phyloP scores from a whole-genome alignment of 2,797 vertebrate species.

The Pangasius larnaudii region DNA sequence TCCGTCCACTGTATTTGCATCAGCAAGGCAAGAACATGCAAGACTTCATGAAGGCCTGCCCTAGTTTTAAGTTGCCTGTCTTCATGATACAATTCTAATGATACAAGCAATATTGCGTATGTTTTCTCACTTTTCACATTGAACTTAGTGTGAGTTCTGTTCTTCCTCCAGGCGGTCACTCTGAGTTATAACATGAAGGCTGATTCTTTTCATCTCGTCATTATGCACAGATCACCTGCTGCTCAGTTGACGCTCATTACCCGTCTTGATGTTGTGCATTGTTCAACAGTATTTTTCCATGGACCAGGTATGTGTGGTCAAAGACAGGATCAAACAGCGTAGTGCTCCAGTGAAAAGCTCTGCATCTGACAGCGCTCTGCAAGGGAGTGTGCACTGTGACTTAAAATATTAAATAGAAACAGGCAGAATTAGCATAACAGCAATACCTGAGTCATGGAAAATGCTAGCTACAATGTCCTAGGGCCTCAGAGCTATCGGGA shows the following conservation, averaged over 20 bases:
- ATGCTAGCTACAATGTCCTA: background rate
- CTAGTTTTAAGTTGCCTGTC: background rate
- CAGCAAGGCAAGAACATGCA: background rate
- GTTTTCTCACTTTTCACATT: background rate
- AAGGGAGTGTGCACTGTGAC: background rate
- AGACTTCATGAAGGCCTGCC: background rate
- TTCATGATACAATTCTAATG: background rate
- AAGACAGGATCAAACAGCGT: constrained; percentile 45
- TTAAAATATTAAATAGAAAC: constrained; percentile 36
- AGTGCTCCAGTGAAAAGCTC: background rate
- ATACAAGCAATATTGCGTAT: background rate
- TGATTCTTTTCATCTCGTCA: constrained; percentile 42
- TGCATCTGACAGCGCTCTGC: constrained; percentile 23
- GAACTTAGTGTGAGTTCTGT: background rate
- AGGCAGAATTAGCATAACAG: constrained; percentile 9
- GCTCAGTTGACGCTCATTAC: constrained; percentile 3
- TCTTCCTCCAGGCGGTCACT: constrained; percentile 1
- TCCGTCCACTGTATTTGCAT: background rate
- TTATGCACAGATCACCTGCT: background rate
- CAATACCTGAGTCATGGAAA: background rate
- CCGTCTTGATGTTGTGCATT: constrained; percentile 36
- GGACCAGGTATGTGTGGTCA: constrained; percentile 41
- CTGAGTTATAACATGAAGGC: background rate
- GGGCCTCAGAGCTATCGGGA: background rate
- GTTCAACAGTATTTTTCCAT: constrained; percentile 31